Conservation (phyloP, 2,888 invertebrate species). For the Megaustenia siamemsis region DNA sequence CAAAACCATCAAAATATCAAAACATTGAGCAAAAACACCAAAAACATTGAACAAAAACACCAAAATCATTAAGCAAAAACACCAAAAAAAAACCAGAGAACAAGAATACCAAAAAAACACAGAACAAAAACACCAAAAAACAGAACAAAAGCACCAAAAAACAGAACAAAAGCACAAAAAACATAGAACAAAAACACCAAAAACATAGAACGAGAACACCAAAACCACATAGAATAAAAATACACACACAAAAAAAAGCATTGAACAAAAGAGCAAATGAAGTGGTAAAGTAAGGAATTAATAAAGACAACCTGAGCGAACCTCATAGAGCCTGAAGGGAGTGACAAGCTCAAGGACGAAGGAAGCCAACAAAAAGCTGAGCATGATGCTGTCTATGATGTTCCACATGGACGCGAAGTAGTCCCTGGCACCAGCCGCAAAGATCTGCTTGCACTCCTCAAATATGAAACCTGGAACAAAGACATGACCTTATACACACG, state of each 20-base stretch:
- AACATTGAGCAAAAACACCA: not conserved
- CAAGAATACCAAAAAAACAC: too few species aligned
- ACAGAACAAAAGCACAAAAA: not conserved
- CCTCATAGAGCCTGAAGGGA: constrained; percentile 57
- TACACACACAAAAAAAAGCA: not conserved
- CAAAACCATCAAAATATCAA: not conserved
- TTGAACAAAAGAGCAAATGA: not conserved
- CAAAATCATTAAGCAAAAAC: not conserved
- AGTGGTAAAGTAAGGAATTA: not conserved
- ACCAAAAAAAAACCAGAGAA: not conserved
- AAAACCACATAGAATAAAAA: not conserved
- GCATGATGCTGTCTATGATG: constrained; percentile 72
- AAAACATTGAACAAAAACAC: not conserved
- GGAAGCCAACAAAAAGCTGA: constrained; percentile 70
- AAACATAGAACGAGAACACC: not conserved
- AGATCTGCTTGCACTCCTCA: constrained; percentile 74
- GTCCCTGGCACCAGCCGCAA: constrained; percentile 65
- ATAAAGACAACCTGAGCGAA: not conserved
- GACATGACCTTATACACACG: not conserved
- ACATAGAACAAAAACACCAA: not conserved
- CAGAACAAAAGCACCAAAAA: not conserved
- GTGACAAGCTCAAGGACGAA: constrained; percentile 65
- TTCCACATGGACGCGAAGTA: constrained; percentile 75
- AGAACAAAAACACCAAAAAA: not conserved
- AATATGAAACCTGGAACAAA: constrained; percentile 66